A percentile compares a stretch with the other conserved stretches of the same genome.
Conservation (phyloP, 2,888 invertebrate species). For the Deladenus siricidicola region DNA sequence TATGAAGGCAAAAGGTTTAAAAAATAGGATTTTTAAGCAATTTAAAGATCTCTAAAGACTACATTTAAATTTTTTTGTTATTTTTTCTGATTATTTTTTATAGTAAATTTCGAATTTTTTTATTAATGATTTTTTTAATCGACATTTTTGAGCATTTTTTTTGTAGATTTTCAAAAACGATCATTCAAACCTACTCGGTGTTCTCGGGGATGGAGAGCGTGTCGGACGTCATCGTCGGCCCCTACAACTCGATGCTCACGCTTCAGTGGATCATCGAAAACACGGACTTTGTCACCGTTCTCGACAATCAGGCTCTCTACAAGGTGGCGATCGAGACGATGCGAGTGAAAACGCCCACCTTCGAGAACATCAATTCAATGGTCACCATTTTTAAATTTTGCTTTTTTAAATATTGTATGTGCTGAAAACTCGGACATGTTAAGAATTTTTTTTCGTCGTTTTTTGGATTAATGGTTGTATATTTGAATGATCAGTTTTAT, state of each 20-base stretch:
- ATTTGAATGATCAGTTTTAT: neutral
- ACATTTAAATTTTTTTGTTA: too few relatives aligned
- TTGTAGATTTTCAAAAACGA: conserved; percentile 82
- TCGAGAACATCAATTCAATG: conserved; percentile 62
- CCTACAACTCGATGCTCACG: conserved; percentile 88
- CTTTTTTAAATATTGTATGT: too few relatives aligned
- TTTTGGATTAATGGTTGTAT: too few relatives aligned
- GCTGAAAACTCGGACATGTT: too few relatives aligned
- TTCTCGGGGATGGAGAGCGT: conserved; percentile 56
- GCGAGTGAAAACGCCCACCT: conserved; percentile 63
- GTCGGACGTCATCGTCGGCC: conserved; percentile 90
- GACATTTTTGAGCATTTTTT: neutral
- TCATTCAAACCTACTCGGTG: conserved; percentile 98
- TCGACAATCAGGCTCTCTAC: conserved; percentile 94
- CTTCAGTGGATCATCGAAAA: conserved; percentile 84
- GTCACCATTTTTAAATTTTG: too few relatives aligned
- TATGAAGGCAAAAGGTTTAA: too few relatives aligned
- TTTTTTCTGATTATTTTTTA: too few relatives aligned
- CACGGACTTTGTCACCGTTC: conserved; percentile 68
- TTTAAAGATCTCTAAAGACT: too few relatives aligned
- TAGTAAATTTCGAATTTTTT: neutral
- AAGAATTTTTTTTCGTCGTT: too few relatives aligned
- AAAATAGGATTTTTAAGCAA: too few relatives aligned
- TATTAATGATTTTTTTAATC: too few relatives aligned
- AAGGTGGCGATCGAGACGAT: conserved; percentile 74